Evolutionary conservation across 2,113 vertebrate genomes (phyloP).

Genomic region (Murina feae): DNA sequence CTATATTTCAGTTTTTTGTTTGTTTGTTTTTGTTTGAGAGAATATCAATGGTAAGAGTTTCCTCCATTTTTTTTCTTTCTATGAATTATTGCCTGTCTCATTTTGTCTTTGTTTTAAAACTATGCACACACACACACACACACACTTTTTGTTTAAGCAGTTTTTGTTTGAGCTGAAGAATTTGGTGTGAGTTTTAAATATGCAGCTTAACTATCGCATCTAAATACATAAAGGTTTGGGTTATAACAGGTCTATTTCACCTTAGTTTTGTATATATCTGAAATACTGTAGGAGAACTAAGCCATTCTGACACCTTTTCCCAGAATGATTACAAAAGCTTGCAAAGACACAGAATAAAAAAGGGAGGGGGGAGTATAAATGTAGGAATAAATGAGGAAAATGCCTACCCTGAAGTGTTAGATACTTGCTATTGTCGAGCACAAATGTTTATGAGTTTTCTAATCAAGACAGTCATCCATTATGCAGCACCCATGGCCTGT

Average conservation of each 20-base stretch:
- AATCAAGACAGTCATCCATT: not conserved
- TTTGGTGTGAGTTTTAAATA: not conserved
- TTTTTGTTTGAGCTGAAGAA: not conserved
- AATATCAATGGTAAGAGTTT: not conserved
- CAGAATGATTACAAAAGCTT: not conserved
- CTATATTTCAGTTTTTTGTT: not conserved
- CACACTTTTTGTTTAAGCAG: not conserved
- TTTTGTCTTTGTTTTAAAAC: not conserved
- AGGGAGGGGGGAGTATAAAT: not conserved
- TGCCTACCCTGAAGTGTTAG: not conserved
- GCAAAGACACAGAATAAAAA: not conserved
- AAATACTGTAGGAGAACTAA: not conserved
- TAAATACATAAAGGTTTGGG: not conserved
- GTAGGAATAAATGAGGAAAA: not conserved
- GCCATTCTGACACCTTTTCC: not conserved
- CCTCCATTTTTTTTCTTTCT: not conserved
- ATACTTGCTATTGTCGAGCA: not conserved
- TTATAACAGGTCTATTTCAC: not conserved
- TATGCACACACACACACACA: not conserved
- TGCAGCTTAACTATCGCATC: not conserved
- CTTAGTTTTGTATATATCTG: not conserved
- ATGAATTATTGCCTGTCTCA: not conserved
- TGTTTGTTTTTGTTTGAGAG: not conserved
- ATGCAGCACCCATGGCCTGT: not conserved
- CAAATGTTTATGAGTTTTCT: not conserved